Base-by-base conservation (phyloP, 2,113 vertebrate species). In the Pardalotus punctatus region DNA sequence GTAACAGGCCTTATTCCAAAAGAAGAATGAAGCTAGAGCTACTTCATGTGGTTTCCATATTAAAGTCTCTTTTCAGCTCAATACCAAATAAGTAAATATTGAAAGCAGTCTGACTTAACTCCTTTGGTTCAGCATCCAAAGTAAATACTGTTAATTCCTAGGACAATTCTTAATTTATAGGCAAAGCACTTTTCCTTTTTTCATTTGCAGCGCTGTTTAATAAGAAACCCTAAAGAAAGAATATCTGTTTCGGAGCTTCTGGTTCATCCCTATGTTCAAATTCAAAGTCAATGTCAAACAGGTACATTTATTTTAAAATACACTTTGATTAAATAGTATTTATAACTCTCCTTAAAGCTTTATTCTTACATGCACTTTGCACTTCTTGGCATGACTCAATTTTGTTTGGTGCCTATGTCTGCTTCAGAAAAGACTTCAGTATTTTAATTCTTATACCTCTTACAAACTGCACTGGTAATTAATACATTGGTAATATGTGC, bases 221-320 rank as follows among this genome's bases (percentile, higher is more conserved):
- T 99, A 94, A 98, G 99, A 86, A 98, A 99, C 95, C 99, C 99
- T 53, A 99, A 98, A 93, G 98, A 99, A 86, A 97, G 99, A 90
- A 98, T 99, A 96, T 99, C 99, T 23, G 98, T 99, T 93, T 94
- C 98, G 45, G 98, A 99, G 81, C 97, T 99, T 64, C 95, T 99
- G 77, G 97, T 95, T 10, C 99, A 99, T 97, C 98, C 98, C 0
- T 99, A 99, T 81, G 98, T 99, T 79, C 98, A 99, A 90, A 98
- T 99, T 84, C 99, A 99, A 95, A 91, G 97, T 83, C 97, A 98
- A 8, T 86, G 93, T 71, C 95, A 97, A 61, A 93, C 98, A 98
- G 98, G 99, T 99, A 94, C 8, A 3, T 60, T 45, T 87, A 12
- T 70, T 88, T 92, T 48, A 65, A 87, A 95, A 38, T 51, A 45